Conservation (phyloP, 2,113 vertebrate genomes). For the Thamnaconus septentrionalis region DNA sequence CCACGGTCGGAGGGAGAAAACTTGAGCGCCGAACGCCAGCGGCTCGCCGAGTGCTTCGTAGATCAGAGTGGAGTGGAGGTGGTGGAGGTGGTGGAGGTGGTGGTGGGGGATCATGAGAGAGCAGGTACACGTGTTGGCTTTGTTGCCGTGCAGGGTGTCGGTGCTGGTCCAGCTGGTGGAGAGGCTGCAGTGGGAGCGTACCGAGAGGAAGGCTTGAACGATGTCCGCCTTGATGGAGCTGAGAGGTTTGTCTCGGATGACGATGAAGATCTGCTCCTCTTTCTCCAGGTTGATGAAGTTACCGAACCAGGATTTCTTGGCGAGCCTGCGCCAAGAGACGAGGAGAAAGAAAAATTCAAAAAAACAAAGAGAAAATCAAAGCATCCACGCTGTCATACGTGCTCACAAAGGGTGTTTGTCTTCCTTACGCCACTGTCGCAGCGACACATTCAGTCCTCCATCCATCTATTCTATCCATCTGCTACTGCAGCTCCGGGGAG, state of each 20-base stretch:
- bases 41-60: conserved; percentile 62
- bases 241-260: conserved; percentile 96
- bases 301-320: conserved; percentile 99
- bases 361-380: background rate
- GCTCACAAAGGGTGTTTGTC: too few species aligned
- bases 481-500: conserved; percentile 8
- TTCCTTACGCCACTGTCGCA: too few species aligned
- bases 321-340: conserved; percentile 81
- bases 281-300: conserved; percentile 99
- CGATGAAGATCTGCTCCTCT: conserved; percentile 98
- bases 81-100: too few species aligned
- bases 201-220: conserved; percentile 97
- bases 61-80: conserved; percentile 53
- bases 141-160: too few species aligned
- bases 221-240: conserved; percentile 99
- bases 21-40: conserved; percentile 55
- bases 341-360: background rate
- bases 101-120: too few species aligned
- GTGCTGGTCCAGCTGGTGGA: too few species aligned
- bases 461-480: background rate
- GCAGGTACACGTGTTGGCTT: too few species aligned
- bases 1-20: conserved; percentile 51
- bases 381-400: too few species aligned
- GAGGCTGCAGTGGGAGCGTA: conserved; percentile 46
- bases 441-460: too few species aligned